Evolutionary conservation across 2,797 vertebrate genomes (phyloP).

Genomic region (Cuniculus paca): DNA sequence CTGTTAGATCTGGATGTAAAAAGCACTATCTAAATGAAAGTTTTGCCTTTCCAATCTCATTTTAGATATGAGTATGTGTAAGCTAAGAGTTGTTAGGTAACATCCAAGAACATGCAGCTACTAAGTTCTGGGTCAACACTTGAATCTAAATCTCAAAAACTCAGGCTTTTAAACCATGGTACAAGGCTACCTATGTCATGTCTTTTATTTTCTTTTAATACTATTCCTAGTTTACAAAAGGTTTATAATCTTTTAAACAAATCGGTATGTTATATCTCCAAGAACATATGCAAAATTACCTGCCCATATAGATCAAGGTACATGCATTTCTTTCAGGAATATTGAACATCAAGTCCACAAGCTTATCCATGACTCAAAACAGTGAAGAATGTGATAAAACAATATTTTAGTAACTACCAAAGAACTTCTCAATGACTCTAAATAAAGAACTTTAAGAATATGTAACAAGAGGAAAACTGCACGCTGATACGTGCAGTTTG

Average conservation of each 20-base stretch:
- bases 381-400: neutral
- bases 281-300: neutral
- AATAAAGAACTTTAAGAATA: conserved; percentile 12
- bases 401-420: neutral
- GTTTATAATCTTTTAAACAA: conserved; percentile 10
- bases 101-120: neutral
- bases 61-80: conserved; percentile 11
- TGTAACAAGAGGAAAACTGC: neutral
- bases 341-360: neutral
- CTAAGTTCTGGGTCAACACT: neutral
- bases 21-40: conserved; percentile 25
- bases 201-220: neutral
- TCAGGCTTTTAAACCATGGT: neutral
- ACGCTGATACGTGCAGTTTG: neutral
- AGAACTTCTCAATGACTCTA: neutral
- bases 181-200: neutral
- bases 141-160: neutral
- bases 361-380: neutral
- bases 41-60: neutral
- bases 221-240: neutral
- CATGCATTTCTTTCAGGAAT: neutral
- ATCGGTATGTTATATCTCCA: neutral
- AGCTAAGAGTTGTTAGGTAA: neutral
- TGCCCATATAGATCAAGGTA: neutral
- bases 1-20: neutral